These are phyloP conservation scores for Julus scanicus DNA, from an alignment of 2,888 invertebrate genomes.

Conservation along the genomic window DNA sequence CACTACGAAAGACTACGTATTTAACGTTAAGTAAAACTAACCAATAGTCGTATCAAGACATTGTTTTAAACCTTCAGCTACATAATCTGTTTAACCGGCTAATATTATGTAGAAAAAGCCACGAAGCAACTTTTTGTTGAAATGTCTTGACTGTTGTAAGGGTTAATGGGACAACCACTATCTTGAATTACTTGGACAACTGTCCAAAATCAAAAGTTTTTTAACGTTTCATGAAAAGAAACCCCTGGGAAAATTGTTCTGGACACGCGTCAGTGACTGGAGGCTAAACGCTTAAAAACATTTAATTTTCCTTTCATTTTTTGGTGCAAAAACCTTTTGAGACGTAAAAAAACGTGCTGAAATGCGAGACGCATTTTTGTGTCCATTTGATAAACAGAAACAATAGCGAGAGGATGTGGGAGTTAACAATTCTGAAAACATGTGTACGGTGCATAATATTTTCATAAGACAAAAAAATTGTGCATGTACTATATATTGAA, in stretches of 20 bases:
- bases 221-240: not conserved
- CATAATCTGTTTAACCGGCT: no score
- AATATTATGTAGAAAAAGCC: no score
- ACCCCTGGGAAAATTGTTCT: not conserved
- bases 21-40: no score
- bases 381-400: not conserved
- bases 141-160: no score
- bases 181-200: no score
- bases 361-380: not conserved
- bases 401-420: slow-evolving; percentile 11
- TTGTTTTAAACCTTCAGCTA: no score
- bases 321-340: not conserved
- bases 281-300: not conserved
- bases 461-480: not conserved
- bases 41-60: no score
- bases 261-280: not conserved
- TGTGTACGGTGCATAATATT: not conserved
- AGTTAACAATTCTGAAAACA: not conserved
- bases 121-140: no score
- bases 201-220: no score
- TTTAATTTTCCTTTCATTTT: not conserved
- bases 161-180: no score
- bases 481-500: not conserved
- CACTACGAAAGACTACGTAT: no score
- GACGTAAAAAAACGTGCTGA: not conserved